Conservation (phyloP, 1,140 invertebrate genomes). For the Dinoponera quadriceps region DNA sequence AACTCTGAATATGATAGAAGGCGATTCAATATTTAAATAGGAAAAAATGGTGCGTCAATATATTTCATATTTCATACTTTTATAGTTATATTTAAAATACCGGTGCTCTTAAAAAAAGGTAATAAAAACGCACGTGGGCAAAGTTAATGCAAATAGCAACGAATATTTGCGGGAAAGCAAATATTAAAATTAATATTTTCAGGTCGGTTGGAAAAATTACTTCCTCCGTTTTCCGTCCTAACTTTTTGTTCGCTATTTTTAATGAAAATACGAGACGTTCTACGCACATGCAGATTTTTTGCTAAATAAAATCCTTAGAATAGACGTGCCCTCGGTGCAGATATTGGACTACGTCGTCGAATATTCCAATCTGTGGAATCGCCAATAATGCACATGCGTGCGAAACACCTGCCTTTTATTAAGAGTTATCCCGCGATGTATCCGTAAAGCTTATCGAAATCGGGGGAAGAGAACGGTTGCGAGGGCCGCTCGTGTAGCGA, state of each 20-base stretch:
- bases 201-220: too few species aligned
- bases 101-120: not conserved
- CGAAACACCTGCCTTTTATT: not conserved
- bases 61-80: not conserved
- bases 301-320: too few species aligned
- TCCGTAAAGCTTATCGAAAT: slow-evolving; percentile 32
- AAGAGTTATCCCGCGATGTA: not conserved
- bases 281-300: too few species aligned
- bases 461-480: not conserved
- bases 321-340: too few species aligned
- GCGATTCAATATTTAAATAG: not conserved
- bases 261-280: too few species aligned
- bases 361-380: too few species aligned
- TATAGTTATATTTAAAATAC: not conserved
- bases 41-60: not conserved
- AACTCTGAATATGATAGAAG: not conserved
- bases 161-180: not conserved
- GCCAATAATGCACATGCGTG: too few species aligned
- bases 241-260: too few species aligned
- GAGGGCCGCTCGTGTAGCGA: not conserved
- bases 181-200: not conserved
- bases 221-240: too few species aligned
- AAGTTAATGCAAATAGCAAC: not conserved
- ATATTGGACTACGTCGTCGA: too few species aligned
- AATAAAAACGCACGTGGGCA: not conserved